Base-by-base conservation (phyloP, 2,113 vertebrate genomes). In the Fregetta grallaria region DNA sequence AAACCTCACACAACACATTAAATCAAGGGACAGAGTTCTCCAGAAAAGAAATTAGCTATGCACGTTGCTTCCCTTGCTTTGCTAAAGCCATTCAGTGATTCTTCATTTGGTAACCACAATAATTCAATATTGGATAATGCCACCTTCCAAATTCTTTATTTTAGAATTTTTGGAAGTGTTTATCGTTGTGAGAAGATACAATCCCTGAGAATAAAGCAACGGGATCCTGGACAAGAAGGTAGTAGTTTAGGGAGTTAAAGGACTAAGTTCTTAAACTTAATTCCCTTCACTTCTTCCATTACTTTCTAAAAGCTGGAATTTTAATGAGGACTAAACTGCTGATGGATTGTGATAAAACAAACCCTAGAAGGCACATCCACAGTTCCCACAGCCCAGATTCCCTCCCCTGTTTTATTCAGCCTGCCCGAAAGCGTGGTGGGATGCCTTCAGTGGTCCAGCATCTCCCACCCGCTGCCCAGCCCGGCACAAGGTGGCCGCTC, bases 401-500 rank as follows among this genome's bases (percentile, higher is more conserved):
- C 32, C 27, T 9, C 29, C 20, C 8, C 2, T n/a, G n/a, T 29
- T 61, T 47, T 42, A 32, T 36, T 72, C 87, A 81, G 70, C 34
- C 40, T 23, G 7, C 12, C 44, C 5, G 4, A 63, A 74, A 23
- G 15, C 3, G 0, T 1, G 1, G 18, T 12, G 21, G 4, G 59
- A 42, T 20, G 40, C 23, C 21, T 49, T 66, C 1, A 5, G 59
- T 32, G 34, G 52, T 36, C 58, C 52, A 32, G 20, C 29, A 72
- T 8, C 53, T 67, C 53, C 66, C 38, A 53, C 17, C 34, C 5
- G 0, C 58, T 53, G n/a, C 72, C 63, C 38, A 72, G 44, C 34
- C 16, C 0, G 0, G 44, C 3, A 3, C 44, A 49, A 63, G 42
- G 83, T 2, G 2, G 22, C 18, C 12, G 1, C 32, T 65, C 52